Base-by-base conservation (phyloP, 2,888 invertebrate genomes). In the Colletes collaris region DNA sequence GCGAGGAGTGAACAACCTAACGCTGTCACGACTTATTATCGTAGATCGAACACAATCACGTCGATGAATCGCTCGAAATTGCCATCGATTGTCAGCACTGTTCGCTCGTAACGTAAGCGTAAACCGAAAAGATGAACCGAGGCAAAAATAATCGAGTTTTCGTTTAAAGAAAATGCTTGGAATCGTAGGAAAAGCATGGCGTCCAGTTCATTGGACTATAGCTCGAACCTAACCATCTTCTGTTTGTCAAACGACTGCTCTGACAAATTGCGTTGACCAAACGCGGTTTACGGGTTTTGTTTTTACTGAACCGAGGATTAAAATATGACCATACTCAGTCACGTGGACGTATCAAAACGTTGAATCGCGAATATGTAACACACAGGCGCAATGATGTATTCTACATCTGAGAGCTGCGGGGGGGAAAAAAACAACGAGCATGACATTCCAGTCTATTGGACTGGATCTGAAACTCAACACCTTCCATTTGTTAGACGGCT, bases 1-100 rank as follows among this genome's bases (percentile, higher is more conserved):
- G 72, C 44, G 59, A 60, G 53, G 68, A 73, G 59, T 73, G 73
- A 68, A 68, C 60, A 68, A 67, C 67, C 59, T 27, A 37, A 35
- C 16, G 53, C 35, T 7, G 35, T n/a, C 53, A 27, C 13, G 4
- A 27, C n/a, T 44, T 72, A 59, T 59, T 44, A 58, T 16, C 16
- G 44, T n/a, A 6, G 16, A 40, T 16, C 35, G 46, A 46, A 10
- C 8, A 44, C 13, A 70, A 40, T n/a, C n/a, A 50, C 58, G 19
- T 56, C 11, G 46, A 27, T 8, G 19, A 50, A 72, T 46, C 27
- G 64, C 10, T 49, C 56, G 10, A 49, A 49, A 64, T 71, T 49
- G 44, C 19, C 4, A 16, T 44, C 52, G 66, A 37, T 19, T 10
- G 35, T 27, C 27, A 49, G 2, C 37, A 27, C 11, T 5, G n/a